Conservation (phyloP, 1,140 invertebrate species). For the Bilobella aurantiaca region DNA sequence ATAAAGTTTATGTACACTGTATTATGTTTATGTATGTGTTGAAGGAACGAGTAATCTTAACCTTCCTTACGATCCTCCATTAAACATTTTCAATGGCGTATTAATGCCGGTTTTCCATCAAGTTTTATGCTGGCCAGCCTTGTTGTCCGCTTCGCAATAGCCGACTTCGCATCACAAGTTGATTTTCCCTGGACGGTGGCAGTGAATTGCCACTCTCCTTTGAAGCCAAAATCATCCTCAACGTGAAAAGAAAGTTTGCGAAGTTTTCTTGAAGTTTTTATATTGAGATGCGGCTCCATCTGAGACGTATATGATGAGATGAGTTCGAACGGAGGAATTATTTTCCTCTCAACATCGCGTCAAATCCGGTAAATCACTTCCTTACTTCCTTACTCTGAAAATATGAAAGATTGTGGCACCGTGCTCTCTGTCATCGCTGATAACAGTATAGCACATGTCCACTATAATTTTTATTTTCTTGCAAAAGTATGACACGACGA, state of each 20-base stretch:
- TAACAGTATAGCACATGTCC: not conserved
- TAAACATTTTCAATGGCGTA: not conserved
- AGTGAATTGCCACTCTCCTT: constrained; percentile 37
- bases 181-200: constrained; percentile 39
- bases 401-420: not conserved
- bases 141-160: constrained; percentile 32
- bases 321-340: constrained; percentile 29
- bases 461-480: not conserved
- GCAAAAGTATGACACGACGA: constrained; percentile 23
- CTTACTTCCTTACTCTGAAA: constrained; percentile 3
- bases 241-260: constrained; percentile 36
- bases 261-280: constrained; percentile 38
- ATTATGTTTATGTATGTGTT: no score
- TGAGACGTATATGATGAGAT: constrained; percentile 36
- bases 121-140: constrained; percentile 1
- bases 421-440: constrained; percentile 12
- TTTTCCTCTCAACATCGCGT: constrained; percentile 15
- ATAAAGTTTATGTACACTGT: no score
- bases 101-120: not conserved
- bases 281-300: constrained; percentile 38
- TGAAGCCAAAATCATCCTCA: constrained; percentile 36
- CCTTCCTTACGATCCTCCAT: no score
- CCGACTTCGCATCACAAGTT: constrained; percentile 40
- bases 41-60: no score
- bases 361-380: not conserved